These are phyloP conservation scores for Taenioides sp. DNA, from an alignment of 2,797 vertebrate genomes.

Conservation along the genomic window DNA sequence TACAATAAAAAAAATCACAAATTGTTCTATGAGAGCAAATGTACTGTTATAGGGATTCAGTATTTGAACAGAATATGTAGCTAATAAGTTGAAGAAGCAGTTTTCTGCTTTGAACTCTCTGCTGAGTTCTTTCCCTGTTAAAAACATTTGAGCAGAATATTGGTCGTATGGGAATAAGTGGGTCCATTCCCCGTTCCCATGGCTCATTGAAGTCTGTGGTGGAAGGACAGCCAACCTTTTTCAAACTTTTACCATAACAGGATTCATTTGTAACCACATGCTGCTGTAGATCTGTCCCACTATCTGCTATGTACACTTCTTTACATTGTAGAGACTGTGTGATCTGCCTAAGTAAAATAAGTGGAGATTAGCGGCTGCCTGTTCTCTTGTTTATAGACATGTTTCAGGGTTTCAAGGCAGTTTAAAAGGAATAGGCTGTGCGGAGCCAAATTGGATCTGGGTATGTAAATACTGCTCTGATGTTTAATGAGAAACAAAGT, in stretches of 20 bases:
- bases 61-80: slow-evolving; percentile 16
- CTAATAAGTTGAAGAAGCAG: slow-evolving; percentile 20
- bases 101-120: slow-evolving; percentile 21
- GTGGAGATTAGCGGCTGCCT: slow-evolving; percentile 50
- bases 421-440: slow-evolving; percentile 75
- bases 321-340: slow-evolving; percentile 36
- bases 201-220: slow-evolving; percentile 59
- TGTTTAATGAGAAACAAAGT: slow-evolving; percentile 83
- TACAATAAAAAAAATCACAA: neutral
- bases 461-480: slow-evolving; percentile 85
- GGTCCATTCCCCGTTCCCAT: slow-evolving; percentile 56
- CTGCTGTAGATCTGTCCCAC: slow-evolving; percentile 32
- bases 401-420: slow-evolving; percentile 65
- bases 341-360: slow-evolving; percentile 59
- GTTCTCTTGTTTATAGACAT: slow-evolving; percentile 64
- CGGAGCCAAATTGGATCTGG: slow-evolving; percentile 77
- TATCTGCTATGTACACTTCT: slow-evolving; percentile 28
- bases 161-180: slow-evolving; percentile 48
- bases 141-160: slow-evolving; percentile 46
- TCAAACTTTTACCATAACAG: slow-evolving; percentile 48
- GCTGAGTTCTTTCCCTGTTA: slow-evolving; percentile 35
- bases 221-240: slow-evolving; percentile 60
- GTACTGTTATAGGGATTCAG: slow-evolving; percentile 7
- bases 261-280: slow-evolving; percentile 37
- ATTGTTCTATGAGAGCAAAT: neutral